These are phyloP conservation scores for Drosophila chauvacae DNA, from an alignment of 1,140 invertebrate species.

Conservation along the genomic window DNA sequence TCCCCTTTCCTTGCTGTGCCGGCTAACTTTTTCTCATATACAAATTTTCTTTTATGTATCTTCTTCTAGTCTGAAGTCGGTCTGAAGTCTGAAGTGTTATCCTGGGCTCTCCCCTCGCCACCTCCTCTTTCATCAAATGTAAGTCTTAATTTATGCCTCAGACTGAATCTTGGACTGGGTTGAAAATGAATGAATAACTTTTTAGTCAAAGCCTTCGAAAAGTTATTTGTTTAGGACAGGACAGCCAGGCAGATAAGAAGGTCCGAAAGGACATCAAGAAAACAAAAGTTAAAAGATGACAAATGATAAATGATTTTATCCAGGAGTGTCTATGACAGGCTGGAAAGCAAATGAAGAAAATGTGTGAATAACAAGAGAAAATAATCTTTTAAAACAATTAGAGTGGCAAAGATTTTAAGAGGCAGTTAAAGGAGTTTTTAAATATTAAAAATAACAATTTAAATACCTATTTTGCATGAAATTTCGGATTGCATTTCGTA, in stretches of 20 bases:
- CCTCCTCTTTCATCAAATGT: constrained; percentile 52
- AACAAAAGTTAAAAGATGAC: constrained; percentile 46
- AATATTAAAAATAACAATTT: neutral
- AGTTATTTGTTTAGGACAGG: constrained; percentile 56
- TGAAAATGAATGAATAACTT: constrained; percentile 29
- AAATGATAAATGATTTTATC: constrained; percentile 52
- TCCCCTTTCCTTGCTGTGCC: neutral
- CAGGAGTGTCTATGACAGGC: constrained; percentile 44
- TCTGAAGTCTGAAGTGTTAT: constrained; percentile 55
- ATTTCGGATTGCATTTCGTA: neutral
- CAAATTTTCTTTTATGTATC: constrained; percentile 46
- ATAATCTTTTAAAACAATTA: constrained; percentile 27
- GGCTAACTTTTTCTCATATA: constrained; percentile 42
- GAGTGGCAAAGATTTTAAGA: neutral
- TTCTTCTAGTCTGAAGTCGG: constrained; percentile 44
- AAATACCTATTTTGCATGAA: neutral
- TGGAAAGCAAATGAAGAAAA: constrained; percentile 20
- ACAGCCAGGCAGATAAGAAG: constrained; percentile 9
- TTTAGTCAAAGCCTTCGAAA: constrained; percentile 45
- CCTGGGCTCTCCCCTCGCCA: constrained; percentile 20
- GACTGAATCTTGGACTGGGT: constrained; percentile 24
- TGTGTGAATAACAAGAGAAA: neutral
- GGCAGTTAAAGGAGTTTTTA: too few relatives aligned
- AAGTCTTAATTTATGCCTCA: constrained; percentile 78
- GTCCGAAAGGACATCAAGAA: constrained; percentile 25